Evolutionary conservation across 2,113 vertebrate species (phyloP).

Genomic region (Paradoxurus hermaphroditus): DNA sequence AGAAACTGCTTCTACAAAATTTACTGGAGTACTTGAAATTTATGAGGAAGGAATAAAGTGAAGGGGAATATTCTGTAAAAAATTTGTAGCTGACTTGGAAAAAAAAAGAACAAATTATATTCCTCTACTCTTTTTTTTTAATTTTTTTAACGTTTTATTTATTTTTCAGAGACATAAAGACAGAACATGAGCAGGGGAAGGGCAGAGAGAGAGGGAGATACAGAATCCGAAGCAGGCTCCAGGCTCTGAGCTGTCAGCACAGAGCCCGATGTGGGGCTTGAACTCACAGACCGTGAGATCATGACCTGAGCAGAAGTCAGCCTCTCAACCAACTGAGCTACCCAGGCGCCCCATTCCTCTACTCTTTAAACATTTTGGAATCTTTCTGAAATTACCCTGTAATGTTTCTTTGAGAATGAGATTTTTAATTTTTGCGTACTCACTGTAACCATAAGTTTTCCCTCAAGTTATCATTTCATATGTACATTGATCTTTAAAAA

Average conservation of each 20-base stretch:
- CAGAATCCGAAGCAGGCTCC: no score
- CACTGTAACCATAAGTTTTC: not conserved
- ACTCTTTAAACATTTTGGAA: not conserved
- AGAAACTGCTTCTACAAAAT: not conserved
- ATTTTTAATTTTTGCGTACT: not conserved
- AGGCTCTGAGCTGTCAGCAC: no score
- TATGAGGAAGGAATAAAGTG: not conserved
- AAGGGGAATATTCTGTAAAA: not conserved
- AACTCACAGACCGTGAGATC: no score
- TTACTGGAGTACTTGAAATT: not conserved
- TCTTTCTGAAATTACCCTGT: not conserved
- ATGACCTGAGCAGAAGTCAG: no score
- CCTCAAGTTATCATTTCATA: not conserved
- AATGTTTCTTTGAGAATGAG: not conserved
- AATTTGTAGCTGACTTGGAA: not conserved
- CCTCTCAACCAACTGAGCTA: no score
- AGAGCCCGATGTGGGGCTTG: no score
- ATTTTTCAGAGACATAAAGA: no score
- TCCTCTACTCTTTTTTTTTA: not conserved
- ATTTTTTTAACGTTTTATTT: no score
- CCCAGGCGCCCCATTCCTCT: no score
- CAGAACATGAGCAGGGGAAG: no score
- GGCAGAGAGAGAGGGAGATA: no score
- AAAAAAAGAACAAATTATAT: constrained; percentile 4
- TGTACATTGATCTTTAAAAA: not conserved